A percentile compares a stretch with the other conserved stretches of the same genome.
Conservation (phyloP, 2,888 invertebrate species). For the Drosophila diplacantha region DNA sequence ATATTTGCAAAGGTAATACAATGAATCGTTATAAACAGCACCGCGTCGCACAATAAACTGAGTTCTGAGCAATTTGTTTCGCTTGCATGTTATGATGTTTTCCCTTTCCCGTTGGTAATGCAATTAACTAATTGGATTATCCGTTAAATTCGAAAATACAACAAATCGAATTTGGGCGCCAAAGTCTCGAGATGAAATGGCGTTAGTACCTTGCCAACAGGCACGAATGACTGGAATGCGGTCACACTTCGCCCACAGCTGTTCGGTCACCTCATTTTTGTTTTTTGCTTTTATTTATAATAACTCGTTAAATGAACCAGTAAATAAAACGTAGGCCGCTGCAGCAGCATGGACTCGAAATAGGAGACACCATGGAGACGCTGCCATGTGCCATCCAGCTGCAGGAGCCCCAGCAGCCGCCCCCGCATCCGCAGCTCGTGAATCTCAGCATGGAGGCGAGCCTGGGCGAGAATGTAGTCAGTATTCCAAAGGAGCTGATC, state of each 20-base stretch:
- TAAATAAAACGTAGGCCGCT: constrained; percentile 11
- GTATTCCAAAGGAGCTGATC: constrained; percentile 70
- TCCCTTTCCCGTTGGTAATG: constrained; percentile 56
- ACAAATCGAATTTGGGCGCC: constrained; percentile 18
- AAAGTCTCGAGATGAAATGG: constrained; percentile 1
- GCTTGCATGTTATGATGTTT: constrained; percentile 59
- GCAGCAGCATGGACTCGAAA: constrained; percentile 40
- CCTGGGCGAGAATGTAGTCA: constrained; percentile 56
- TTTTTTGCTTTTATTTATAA: constrained; percentile 39
- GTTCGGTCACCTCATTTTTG: constrained; percentile 45
- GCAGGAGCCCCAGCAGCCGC: constrained; percentile 45
- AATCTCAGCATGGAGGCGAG: constrained; percentile 58
- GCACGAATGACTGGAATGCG: not conserved
- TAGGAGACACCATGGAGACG: constrained; percentile 47
- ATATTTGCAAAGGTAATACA: constrained; percentile 18
- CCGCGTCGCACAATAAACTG: constrained; percentile 59
- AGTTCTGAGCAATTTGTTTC: constrained; percentile 44
- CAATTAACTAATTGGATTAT: constrained; percentile 75
- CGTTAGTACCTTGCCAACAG: not conserved
- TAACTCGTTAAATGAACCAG: constrained; percentile 25
- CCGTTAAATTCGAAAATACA: constrained; percentile 25
- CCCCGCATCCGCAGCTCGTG: constrained; percentile 47
- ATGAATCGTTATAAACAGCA: constrained; percentile 35
- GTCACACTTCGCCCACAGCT: constrained; percentile 47
- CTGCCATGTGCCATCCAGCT: constrained; percentile 46